Evolutionary conservation across 2,888 invertebrate species (phyloP).

Genomic region (Dryobota labecula): DNA sequence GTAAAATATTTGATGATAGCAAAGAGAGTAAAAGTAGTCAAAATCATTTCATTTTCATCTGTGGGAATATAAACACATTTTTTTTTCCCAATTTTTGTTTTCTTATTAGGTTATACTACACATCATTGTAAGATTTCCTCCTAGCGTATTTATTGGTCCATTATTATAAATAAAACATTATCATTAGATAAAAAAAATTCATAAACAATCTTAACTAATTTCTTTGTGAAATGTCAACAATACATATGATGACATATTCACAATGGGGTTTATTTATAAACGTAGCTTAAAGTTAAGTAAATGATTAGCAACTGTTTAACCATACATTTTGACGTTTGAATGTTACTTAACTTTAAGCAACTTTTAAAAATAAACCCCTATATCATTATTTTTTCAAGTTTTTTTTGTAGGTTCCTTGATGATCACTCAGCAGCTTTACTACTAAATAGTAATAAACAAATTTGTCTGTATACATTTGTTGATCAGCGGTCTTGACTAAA

Average conservation of each 20-base stretch:
- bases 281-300: too few relatives aligned
- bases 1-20: background rate
- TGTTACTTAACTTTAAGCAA: too few relatives aligned
- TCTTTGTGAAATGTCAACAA: background rate
- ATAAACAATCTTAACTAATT: slow-evolving; percentile 9
- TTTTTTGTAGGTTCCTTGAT: background rate
- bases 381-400: background rate
- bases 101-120: background rate
- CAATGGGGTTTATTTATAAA: too few relatives aligned
- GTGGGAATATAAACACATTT: background rate
- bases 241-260: background rate
- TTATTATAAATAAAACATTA: slow-evolving; percentile 3
- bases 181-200: background rate
- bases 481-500: background rate
- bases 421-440: background rate
- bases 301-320: too few relatives aligned
- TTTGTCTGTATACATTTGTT: background rate
- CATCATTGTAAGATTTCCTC: too few relatives aligned
- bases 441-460: background rate
- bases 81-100: background rate
- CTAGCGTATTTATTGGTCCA: background rate
- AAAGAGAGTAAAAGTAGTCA: background rate
- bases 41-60: background rate
- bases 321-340: too few relatives aligned
- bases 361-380: too few relatives aligned